Evolutionary conservation across 2,113 vertebrate genomes (phyloP).

Genomic region (Rhineura floridana): DNA sequence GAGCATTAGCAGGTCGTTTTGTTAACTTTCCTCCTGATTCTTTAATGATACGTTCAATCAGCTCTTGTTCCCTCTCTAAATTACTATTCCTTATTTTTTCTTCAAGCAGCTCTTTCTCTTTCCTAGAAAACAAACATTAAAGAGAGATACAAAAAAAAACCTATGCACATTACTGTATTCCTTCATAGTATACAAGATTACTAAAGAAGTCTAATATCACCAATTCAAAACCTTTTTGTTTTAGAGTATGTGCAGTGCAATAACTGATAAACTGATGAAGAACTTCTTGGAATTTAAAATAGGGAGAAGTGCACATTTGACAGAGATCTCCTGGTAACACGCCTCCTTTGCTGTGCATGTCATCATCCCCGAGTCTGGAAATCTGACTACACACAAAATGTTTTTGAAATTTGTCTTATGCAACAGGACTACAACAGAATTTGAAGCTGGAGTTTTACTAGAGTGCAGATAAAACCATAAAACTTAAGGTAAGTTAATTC

Average conservation of each 20-base stretch:
- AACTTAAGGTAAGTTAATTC: background rate
- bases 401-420: background rate
- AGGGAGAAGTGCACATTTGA: background rate
- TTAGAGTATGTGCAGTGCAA: background rate
- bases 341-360: background rate
- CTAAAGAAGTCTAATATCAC: background rate
- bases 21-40: conserved; percentile 94
- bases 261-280: background rate
- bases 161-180: too few species aligned
- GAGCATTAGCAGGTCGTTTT: conserved; percentile 82
- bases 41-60: conserved; percentile 88
- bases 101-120: conserved; percentile 86
- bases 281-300: background rate
- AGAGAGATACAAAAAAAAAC: background rate
- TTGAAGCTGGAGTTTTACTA: background rate
- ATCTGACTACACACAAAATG: background rate
- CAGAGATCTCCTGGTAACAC: background rate
- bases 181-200: background rate
- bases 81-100: conserved; percentile 79
- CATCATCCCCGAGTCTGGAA: too few species aligned
- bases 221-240: background rate
- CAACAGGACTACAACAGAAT: background rate
- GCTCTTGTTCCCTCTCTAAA: conserved; percentile 88
- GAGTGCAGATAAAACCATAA: background rate
- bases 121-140: conserved; percentile 76